A percentile compares a stretch with the other conserved stretches of the same genome.
Conservation (phyloP, 1,140 invertebrate species). For the Andrena cerasifolii region DNA sequence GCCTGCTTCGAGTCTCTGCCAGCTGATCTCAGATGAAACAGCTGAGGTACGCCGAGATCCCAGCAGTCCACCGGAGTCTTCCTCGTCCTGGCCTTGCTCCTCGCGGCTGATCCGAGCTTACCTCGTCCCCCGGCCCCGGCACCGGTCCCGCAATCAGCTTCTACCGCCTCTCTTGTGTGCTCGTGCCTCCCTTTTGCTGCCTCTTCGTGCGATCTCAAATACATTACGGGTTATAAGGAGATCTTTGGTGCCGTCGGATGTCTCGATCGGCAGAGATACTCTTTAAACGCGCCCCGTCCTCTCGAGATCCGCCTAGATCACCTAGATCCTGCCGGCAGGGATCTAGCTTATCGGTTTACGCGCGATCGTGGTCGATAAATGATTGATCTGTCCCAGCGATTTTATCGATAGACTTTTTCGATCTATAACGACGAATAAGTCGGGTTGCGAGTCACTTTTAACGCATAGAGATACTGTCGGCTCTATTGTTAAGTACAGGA, state of each 20-base stretch:
- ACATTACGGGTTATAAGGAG: conserved; percentile 79
- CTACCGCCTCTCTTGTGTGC: conserved; percentile 65
- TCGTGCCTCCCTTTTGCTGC: conserved; percentile 76
- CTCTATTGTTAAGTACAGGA: background rate
- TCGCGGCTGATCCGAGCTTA: conserved; percentile 34
- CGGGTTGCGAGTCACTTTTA: background rate
- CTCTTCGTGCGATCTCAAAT: conserved; percentile 76
- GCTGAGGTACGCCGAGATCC: conserved; percentile 42
- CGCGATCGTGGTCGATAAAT: background rate
- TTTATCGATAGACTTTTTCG: background rate
- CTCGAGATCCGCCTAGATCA: background rate
- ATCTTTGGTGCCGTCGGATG: conserved; percentile 68
- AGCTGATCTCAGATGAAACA: conserved; percentile 17
- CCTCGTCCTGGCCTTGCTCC: conserved; percentile 43
- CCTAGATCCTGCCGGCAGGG: background rate
- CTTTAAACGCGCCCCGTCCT: background rate
- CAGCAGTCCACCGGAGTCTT: conserved; percentile 4
- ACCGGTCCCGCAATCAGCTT: conserved; percentile 25
- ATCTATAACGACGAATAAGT: conserved; percentile 6
- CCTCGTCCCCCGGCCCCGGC: conserved; percentile 37
- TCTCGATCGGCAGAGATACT: conserved; percentile 62
- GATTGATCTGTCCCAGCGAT: background rate
- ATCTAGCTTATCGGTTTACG: background rate
- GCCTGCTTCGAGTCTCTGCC: conserved; percentile 33
- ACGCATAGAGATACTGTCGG: background rate